Conservation (phyloP, 2,888 invertebrate genomes). For the Drosophila birchii region DNA sequence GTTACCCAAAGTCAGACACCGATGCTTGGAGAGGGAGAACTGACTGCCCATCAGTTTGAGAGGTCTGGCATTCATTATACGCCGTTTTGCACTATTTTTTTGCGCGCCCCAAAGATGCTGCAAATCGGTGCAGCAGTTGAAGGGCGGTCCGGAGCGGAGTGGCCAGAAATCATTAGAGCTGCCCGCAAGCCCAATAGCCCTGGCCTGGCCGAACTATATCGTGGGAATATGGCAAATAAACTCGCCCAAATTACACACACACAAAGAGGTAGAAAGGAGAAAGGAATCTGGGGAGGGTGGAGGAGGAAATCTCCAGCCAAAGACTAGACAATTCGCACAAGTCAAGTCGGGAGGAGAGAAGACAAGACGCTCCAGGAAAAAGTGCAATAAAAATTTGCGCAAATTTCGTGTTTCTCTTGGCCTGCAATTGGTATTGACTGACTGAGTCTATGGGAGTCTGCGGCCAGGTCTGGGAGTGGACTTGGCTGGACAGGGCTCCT, state of each 20-base stretch:
- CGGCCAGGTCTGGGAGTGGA: constrained; percentile 27
- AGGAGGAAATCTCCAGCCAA: constrained; percentile 13
- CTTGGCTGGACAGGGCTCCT: constrained; percentile 15
- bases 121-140: constrained; percentile 11
- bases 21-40: not conserved
- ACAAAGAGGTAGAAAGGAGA: constrained; percentile 32
- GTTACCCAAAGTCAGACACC: constrained; percentile 51
- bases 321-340: constrained; percentile 61
- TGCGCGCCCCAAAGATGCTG: constrained; percentile 44
- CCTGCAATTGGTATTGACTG: constrained; percentile 78
- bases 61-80: constrained; percentile 69
- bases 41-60: constrained; percentile 52
- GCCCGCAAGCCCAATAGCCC: constrained; percentile 65
- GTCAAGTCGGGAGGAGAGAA: constrained; percentile 22
- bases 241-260: constrained; percentile 73
- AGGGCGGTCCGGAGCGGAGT: constrained; percentile 29
- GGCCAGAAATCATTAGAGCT: constrained; percentile 71
- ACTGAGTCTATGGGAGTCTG: constrained; percentile 32
- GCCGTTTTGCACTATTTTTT: constrained; percentile 78
- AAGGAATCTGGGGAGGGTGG: constrained; percentile 3
- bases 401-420: constrained; percentile 79
- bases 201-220: constrained; percentile 77
- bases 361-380: constrained; percentile 71
- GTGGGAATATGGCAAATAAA: constrained; percentile 83
- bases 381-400: constrained; percentile 80